Base-by-base conservation (phyloP, 2,888 invertebrate genomes). In the Steromphala cineraria region DNA sequence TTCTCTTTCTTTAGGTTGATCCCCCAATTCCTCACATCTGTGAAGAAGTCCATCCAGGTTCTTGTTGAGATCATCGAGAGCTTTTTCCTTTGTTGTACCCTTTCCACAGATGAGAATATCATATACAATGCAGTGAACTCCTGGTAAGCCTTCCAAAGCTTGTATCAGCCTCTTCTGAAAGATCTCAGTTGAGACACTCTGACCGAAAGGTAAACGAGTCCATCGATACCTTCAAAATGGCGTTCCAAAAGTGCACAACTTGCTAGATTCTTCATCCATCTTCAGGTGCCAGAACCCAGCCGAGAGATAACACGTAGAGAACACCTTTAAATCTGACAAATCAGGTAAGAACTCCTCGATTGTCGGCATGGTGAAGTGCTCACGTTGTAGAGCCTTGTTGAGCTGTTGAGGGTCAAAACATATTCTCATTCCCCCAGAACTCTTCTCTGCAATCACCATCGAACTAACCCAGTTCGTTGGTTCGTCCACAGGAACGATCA, bases 61-160 rank as follows among this genome's bases (percentile, higher is more conserved):
- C 5, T 40, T 36, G 55, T 86, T 82, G 67, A 86, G 86, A 55
- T 85, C 82, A 19, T 7, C 77, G 17, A 21, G 40, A 5, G 67
- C 78, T 13, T 5, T 13, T 31, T 67, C 67, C 10, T n/a, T 8
- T 2, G 36, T 40, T 21, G 67, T 56, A 36, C 75, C 71, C 40
- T 24, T 24, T 7, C 84, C 87, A 78, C 71, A 76, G 21, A 86
- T 80, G 17, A 83, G 21, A 31, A 85, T 81, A 52, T 86, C 85
- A 80, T 85, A 87, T 4, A 82, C 78, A 17, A 85, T 78, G 24
- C 83, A 80, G 2, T 77, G 53, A 8, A 83, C 85, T 36, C 83
- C 82, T 46, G 31, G 17, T 0, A 87, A 71, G 17, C 79, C 81
- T 52, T 81, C 80, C 5, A 87, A 62, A 10, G 71, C 75, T 36